Base-by-base conservation (phyloP, 2,797 vertebrate species). In the Sarcophilus harrisii region DNA sequence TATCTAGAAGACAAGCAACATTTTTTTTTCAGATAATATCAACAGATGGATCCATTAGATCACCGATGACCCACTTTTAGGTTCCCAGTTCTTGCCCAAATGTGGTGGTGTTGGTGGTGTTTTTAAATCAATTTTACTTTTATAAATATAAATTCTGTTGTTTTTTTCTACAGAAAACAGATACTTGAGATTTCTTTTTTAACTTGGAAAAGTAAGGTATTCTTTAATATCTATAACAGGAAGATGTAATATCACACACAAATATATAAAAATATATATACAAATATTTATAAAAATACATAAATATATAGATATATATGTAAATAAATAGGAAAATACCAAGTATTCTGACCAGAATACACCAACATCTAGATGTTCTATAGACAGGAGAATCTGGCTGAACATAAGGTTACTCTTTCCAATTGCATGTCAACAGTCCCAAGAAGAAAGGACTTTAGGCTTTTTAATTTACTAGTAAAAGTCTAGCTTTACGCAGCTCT, bases 1-100 rank as follows among this genome's bases (percentile, higher is more conserved):
- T 92, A 99, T 98, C 99, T 99, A 60, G 45, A 92, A 94, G 32
- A 92, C 32, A 96, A 90, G 45, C 30, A 95, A 60, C 27, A 91
- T 45, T n/a, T 87, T 87, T 60, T 95, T 97, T 57, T 5, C n/a
- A 96, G 91, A 94, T 49, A 5, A 27, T 54, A 91, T 1, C 73
- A 16, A 93, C 55, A 94, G 30, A 91, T 11, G 62, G 4, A 92
- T 66, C 30, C 60, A 58, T 16, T 59, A 90, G 28, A 59, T 8
- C 0, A 28, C 3, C 1, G 89, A 90, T 38, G 32, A 5, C 59
- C 54, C 11, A 87, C 11, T 45, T 81, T 49, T 49, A 21, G 21
- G 45, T 87, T 87, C 24, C 18, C 38, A 27, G 38, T 49, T 45
- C 28, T 87, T 87, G 21, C 73, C 38, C 66, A 81, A 45, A 81